These are phyloP conservation scores for Oncorhynchus tshawytscha DNA, from an alignment of 2,113 vertebrate genomes.

Conservation along the genomic window DNA sequence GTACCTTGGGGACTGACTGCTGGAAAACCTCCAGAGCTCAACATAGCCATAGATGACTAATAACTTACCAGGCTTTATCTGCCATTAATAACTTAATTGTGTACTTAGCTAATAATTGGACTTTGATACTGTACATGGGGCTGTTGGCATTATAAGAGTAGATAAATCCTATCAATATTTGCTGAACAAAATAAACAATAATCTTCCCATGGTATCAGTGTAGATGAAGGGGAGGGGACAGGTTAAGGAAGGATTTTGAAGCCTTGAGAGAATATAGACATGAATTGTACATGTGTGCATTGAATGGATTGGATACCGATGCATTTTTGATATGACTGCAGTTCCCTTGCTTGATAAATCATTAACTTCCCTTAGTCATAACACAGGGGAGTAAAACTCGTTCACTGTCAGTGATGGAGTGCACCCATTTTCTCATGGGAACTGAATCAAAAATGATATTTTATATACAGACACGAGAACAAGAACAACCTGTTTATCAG, in stretches of 20 bases:
- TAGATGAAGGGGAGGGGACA: too few relatives aligned
- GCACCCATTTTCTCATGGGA: conserved; percentile 62
- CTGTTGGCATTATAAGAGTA: too few relatives aligned
- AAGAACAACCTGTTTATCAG: conserved; percentile 25
- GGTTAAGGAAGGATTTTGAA: too few relatives aligned
- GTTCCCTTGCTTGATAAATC: conserved; percentile 61
- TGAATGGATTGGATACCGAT: conserved; percentile 31
- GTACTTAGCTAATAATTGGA: too few relatives aligned
- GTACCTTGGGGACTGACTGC: conserved; percentile 86
- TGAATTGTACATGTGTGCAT: conserved; percentile 1
- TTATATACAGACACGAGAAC: conserved; percentile 5
- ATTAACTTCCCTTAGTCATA: conserved; percentile 68
- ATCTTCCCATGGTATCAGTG: too few relatives aligned
- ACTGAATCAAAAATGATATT: conserved; percentile 46
- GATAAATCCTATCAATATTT: too few relatives aligned
- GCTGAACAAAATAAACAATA: too few relatives aligned
- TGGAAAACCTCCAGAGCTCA: conserved; percentile 77
- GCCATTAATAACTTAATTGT: too few relatives aligned
- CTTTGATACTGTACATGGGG: too few relatives aligned
- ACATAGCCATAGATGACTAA: too few relatives aligned
- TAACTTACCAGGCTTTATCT: too few relatives aligned
- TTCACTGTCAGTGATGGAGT: conserved; percentile 59
- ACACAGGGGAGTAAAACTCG: conserved; percentile 40
- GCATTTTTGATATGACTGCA: conserved; percentile 51
- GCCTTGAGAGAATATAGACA: too few relatives aligned